Evolutionary conservation across 2,888 invertebrate species (phyloP).

Genomic region (Catocala nupta): DNA sequence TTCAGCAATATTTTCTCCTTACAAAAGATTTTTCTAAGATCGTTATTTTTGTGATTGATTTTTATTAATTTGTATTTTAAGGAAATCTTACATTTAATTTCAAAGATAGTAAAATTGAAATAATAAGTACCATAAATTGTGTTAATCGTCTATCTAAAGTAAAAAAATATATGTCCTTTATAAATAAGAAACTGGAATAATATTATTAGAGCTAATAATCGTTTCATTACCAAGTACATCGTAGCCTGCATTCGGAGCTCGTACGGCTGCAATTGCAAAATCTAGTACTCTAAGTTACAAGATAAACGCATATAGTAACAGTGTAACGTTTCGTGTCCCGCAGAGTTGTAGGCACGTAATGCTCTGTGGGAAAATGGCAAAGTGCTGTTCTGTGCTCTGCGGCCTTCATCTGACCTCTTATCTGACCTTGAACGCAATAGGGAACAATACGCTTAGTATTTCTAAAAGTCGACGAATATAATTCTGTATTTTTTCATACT

Average conservation of each 20-base stretch:
- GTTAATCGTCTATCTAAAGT: no score
- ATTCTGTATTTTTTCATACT: not conserved
- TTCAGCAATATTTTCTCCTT: no score
- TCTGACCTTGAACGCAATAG: constrained; percentile 39
- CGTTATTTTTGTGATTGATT: no score
- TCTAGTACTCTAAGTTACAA: constrained; percentile 47
- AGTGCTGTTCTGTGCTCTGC: constrained; percentile 67
- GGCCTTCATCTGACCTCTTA: constrained; percentile 54
- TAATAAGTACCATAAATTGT: no score
- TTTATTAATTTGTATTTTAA: no score
- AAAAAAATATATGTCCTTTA: no score
- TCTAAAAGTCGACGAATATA: constrained; percentile 15
- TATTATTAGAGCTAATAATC: no score
- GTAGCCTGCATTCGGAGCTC: constrained; percentile 13
- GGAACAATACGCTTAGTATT: constrained; percentile 21
- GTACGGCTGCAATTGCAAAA: constrained; percentile 44
- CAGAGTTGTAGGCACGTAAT: constrained; percentile 50
- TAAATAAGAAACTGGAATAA: no score
- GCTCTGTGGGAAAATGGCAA: constrained; percentile 66
- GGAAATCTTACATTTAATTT: no score
- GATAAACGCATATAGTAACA: constrained; percentile 56
- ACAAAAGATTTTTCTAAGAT: no score
- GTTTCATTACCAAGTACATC: no score
- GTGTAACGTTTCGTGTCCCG: constrained; percentile 43
- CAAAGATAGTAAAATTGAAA: no score